phyloP scores from a whole-genome alignment of 2,797 vertebrate genomes.

The Fratercula arctica region DNA sequence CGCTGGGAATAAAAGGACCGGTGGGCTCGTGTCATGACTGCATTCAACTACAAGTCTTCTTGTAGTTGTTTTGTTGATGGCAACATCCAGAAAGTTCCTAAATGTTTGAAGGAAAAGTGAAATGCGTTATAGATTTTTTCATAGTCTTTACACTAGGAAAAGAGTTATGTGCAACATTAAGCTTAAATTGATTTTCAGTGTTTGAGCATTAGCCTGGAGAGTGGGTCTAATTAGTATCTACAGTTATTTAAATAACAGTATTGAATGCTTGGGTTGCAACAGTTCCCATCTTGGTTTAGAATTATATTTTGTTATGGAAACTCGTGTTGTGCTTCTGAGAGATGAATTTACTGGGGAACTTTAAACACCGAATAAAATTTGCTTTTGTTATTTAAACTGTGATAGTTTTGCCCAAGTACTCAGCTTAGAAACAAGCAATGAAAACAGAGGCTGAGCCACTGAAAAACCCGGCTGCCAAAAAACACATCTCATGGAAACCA shows the following conservation, averaged over 20 bases:
- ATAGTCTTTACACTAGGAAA: background rate
- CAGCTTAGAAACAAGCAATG: background rate
- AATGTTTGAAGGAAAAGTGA: background rate
- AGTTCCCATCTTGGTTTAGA: background rate
- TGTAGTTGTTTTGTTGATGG: background rate
- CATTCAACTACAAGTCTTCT: background rate
- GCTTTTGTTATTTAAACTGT: background rate
- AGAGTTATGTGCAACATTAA: constrained; percentile 46
- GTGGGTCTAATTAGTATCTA: background rate
- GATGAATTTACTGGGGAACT: background rate
- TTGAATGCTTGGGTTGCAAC: background rate
- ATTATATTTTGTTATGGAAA: background rate
- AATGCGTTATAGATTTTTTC: constrained; percentile 28
- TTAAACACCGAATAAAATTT: background rate
- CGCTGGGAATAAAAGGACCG: background rate
- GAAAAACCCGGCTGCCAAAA: background rate
- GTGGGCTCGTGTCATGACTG: background rate
- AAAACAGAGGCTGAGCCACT: background rate
- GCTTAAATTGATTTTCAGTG: constrained; percentile 37
- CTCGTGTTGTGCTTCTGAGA: background rate
- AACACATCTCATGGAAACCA: background rate
- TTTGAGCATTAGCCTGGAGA: background rate
- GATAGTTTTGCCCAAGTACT: background rate
- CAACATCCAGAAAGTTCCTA: background rate
- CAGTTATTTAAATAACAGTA: constrained; percentile 14